These are phyloP conservation scores for Taphrorychus bicolor DNA, from an alignment of 2,888 invertebrate species.

Conservation along the genomic window DNA sequence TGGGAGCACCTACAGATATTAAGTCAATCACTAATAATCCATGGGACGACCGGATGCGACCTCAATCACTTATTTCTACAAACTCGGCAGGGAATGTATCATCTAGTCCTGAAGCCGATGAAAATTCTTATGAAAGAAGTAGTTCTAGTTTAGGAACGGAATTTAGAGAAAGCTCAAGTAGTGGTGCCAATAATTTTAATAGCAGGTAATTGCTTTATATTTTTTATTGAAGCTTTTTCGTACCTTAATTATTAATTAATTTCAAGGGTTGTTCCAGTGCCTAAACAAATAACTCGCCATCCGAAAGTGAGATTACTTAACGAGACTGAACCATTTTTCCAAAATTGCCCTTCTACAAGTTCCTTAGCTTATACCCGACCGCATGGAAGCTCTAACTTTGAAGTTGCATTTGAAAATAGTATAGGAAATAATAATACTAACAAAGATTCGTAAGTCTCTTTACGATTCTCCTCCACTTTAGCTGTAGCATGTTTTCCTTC, in stretches of 20 bases:
- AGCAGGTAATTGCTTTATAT: background rate
- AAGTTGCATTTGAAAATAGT: slow-evolving; percentile 50
- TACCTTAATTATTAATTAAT: background rate
- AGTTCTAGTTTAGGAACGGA: too few species aligned
- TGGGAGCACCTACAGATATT: slow-evolving; percentile 52
- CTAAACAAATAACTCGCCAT: slow-evolving; percentile 43
- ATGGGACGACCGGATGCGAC: too few species aligned
- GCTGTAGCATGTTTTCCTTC: too few species aligned
- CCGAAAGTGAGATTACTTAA: background rate
- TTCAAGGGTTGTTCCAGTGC: slow-evolving; percentile 32
- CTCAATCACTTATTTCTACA: too few species aligned
- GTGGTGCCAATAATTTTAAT: background rate
- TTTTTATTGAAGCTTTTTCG: background rate
- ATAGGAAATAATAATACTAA: background rate
- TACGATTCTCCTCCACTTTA: too few species aligned
- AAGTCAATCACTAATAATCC: background rate
- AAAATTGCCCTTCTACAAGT: background rate
- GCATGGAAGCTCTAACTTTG: slow-evolving; percentile 52
- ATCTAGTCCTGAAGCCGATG: background rate
- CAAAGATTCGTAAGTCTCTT: background rate
- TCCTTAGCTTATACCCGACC: slow-evolving; percentile 1
- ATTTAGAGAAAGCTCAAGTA: background rate
- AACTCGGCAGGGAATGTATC: too few species aligned
- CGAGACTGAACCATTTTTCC: background rate
- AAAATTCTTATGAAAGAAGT: background rate